Evolutionary conservation across 2,113 vertebrate genomes (phyloP).

Genomic region (Arenaria interpres): DNA sequence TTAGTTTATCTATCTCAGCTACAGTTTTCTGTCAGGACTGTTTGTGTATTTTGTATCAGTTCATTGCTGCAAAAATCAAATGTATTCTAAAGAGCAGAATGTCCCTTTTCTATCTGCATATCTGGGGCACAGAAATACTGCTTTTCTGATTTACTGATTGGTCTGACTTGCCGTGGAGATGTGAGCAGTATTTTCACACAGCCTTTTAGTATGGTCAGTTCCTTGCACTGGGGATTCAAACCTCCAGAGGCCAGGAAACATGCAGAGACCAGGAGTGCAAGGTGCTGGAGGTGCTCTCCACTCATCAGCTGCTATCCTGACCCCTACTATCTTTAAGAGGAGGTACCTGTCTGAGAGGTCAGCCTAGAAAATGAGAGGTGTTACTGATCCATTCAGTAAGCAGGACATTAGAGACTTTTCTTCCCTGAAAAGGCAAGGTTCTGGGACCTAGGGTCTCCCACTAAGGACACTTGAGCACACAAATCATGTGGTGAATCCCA

Average conservation of each 20-base stretch:
- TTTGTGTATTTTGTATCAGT: neutral
- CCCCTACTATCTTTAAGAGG: neutral
- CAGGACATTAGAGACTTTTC: neutral
- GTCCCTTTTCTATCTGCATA: neutral
- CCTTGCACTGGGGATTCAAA: rapidly evolving
- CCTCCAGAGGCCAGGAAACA: neutral
- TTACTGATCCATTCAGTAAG: neutral
- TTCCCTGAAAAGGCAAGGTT: neutral
- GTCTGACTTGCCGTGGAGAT: neutral
- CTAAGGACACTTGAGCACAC: neutral
- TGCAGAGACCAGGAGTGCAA: neutral
- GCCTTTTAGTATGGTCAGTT: neutral
- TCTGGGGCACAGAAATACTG: neutral
- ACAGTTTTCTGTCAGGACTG: neutral
- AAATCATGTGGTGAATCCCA: neutral
- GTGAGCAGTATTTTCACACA: neutral
- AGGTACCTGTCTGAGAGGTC: neutral
- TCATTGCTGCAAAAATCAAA: neutral
- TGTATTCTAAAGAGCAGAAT: neutral
- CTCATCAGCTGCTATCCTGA: neutral
- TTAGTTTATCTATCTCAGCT: neutral
- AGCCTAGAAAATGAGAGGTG: neutral
- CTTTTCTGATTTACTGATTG: neutral
- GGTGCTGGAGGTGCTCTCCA: neutral
- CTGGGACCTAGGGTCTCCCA: neutral